These are phyloP conservation scores for Arge pagana DNA, from an alignment of 2,888 invertebrate genomes.

Conservation along the genomic window DNA sequence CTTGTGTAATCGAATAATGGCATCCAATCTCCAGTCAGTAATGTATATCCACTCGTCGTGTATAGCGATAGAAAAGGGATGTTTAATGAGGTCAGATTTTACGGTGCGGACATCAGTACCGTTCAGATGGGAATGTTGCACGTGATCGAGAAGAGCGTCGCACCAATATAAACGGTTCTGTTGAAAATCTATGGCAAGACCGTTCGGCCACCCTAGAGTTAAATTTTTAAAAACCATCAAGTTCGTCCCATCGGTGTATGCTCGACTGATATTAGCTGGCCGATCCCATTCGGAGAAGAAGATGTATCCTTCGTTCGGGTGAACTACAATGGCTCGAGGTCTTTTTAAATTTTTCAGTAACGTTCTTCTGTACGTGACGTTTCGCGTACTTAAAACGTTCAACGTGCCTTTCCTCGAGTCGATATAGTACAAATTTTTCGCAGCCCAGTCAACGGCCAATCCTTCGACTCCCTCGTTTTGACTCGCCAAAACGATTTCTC, in stretches of 20 bases:
- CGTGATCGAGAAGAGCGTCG: conserved; percentile 93
- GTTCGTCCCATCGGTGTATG: conserved; percentile 87
- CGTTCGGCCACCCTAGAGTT: conserved; percentile 97
- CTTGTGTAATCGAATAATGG: conserved; percentile 89
- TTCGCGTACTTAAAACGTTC: conserved; percentile 87
- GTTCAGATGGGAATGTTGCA: conserved; percentile 90
- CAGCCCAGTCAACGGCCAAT: conserved; percentile 93
- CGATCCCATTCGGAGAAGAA: conserved; percentile 97
- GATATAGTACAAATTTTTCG: conserved; percentile 94
- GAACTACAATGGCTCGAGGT: conserved; percentile 94
- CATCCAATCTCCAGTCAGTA: conserved; percentile 95
- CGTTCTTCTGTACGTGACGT: conserved; percentile 82
- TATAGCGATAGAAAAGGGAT: conserved; percentile 92
- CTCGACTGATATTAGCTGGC: conserved; percentile 94
- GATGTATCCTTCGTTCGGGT: conserved; percentile 91
- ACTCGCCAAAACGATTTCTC: conserved; percentile 90
- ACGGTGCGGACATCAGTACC: conserved; percentile 91
- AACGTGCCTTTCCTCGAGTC: conserved; percentile 93
- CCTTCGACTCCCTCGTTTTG: conserved; percentile 98
- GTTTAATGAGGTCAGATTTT: conserved; percentile 81
- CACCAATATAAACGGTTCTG: conserved; percentile 95
- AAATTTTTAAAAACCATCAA: conserved; percentile 87
- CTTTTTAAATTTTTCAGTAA: conserved; percentile 86
- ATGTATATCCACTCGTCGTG: conserved; percentile 92
- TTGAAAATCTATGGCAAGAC: conserved; percentile 88